These are phyloP conservation scores for Heterodera filipjevi DNA, from an alignment of 2,888 invertebrate genomes.

Conservation along the genomic window DNA sequence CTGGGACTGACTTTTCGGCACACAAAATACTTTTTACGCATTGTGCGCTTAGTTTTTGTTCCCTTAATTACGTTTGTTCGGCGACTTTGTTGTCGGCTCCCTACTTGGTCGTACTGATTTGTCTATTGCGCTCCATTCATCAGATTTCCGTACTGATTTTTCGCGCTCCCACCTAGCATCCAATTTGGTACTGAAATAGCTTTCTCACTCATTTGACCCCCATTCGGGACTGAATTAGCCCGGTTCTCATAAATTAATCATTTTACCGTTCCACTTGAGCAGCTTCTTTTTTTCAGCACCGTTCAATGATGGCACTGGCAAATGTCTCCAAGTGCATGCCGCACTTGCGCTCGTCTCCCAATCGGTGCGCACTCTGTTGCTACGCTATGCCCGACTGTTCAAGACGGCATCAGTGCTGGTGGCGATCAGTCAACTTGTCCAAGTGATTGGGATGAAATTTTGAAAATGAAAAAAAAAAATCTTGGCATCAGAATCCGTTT, in stretches of 20 bases:
- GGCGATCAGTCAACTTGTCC: slow-evolving; percentile 50
- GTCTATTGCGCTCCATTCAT: too few relatives aligned
- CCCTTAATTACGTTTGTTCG: too few relatives aligned
- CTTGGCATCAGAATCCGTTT: too few relatives aligned
- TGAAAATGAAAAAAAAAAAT: not conserved
- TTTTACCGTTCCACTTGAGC: not conserved
- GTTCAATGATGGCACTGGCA: slow-evolving; percentile 50
- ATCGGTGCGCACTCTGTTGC: slow-evolving; percentile 58
- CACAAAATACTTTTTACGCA: too few relatives aligned
- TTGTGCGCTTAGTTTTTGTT: too few relatives aligned
- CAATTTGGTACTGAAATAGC: too few relatives aligned
- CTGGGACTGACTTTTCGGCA: too few relatives aligned
- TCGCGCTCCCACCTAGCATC: too few relatives aligned
- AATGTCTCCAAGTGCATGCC: slow-evolving; percentile 61
- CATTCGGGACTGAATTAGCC: not conserved
- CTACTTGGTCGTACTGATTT: too few relatives aligned
- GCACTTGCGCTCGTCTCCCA: slow-evolving; percentile 61
- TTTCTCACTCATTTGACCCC: too few relatives aligned
- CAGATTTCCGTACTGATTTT: too few relatives aligned
- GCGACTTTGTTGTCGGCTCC: too few relatives aligned
- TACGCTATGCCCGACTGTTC: slow-evolving; percentile 44
- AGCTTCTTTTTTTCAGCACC: slow-evolving; percentile 35
- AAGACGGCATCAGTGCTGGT: slow-evolving; percentile 47
- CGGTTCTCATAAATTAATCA: not conserved
- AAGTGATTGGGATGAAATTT: not conserved